phyloP scores from a whole-genome alignment of 35 echinoderm and acorn worm genomes.

The Heliocidaris tuberculata region DNA sequence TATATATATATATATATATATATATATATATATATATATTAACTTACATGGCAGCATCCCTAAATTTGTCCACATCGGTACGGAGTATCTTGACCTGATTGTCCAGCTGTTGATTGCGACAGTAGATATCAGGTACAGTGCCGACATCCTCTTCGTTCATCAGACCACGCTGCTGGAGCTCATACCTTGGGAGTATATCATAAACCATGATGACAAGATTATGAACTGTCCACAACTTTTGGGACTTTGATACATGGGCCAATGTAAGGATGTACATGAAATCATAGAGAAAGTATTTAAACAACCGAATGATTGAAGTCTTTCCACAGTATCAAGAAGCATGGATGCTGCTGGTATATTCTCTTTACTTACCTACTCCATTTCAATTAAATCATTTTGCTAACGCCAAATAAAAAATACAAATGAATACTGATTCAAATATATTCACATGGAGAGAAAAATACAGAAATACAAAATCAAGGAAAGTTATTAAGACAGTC shows the following conservation, averaged over 20 bases:
- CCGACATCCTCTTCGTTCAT: constrained; percentile 89
- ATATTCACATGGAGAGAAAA: too few species aligned
- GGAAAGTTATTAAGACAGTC: too few species aligned
- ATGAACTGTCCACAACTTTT: not conserved
- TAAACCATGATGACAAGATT: not conserved
- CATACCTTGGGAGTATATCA: constrained; percentile 75
- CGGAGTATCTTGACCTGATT: constrained; percentile 79
- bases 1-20: not conserved
- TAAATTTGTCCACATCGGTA: constrained; percentile 88
- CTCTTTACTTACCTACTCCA: too few species aligned
- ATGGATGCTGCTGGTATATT: too few species aligned
- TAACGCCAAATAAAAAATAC: too few species aligned
- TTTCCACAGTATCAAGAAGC: not conserved
- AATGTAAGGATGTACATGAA: not conserved
- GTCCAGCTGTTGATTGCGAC: constrained; percentile 81
- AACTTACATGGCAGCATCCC: constrained; percentile 90
- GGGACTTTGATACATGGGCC: not conserved
- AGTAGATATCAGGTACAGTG: constrained; percentile 89
- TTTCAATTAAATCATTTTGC: too few species aligned
- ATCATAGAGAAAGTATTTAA: not conserved
- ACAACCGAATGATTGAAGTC: not conserved
- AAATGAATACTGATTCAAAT: too few species aligned
- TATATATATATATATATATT: not conserved
- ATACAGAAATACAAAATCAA: too few species aligned
- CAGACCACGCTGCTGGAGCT: constrained; percentile 89